These are phyloP conservation scores for Epiblema foenella DNA, from an alignment of 2,888 invertebrate species.

Conservation along the genomic window DNA sequence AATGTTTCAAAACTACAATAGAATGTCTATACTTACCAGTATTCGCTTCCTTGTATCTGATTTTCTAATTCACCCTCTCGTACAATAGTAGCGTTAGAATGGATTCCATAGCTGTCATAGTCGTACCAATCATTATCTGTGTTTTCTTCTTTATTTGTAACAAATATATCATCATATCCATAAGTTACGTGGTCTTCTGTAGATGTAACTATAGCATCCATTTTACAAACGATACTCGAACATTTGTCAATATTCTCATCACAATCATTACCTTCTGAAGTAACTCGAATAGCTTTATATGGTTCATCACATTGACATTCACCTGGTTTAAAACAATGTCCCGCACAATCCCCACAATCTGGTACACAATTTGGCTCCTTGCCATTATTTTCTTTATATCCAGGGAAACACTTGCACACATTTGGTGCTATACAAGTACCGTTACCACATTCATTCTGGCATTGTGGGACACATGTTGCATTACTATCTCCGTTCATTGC, in stretches of 20 bases:
- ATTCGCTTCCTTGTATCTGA: slow-evolving; percentile 10
- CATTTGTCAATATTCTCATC: slow-evolving; percentile 44
- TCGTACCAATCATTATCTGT: background rate
- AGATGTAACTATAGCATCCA: slow-evolving; percentile 2
- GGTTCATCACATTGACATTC: slow-evolving; percentile 66
- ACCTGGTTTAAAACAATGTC: slow-evolving; percentile 51
- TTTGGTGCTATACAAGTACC: slow-evolving; percentile 52
- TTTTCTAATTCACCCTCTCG: background rate
- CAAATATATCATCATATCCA: slow-evolving; percentile 30
- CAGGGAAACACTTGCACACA: slow-evolving; percentile 54
- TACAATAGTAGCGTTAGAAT: background rate
- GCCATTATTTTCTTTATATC: slow-evolving; percentile 47
- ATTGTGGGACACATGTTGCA: slow-evolving; percentile 47
- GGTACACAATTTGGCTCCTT: slow-evolving; percentile 46
- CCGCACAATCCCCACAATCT: slow-evolving; percentile 49
- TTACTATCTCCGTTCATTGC: slow-evolving; percentile 15
- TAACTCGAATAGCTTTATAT: slow-evolving; percentile 43
- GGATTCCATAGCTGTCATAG: background rate
- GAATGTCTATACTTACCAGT: slow-evolving; percentile 19
- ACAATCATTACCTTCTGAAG: slow-evolving; percentile 38
- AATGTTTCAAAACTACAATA: too few species aligned
- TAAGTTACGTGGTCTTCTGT: slow-evolving; percentile 11
- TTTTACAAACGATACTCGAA: slow-evolving; percentile 43
- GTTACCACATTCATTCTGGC: slow-evolving; percentile 50
- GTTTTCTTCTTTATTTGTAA: background rate